Conservation (phyloP, 2,113 vertebrate genomes). For the Mugil cephalus region DNA sequence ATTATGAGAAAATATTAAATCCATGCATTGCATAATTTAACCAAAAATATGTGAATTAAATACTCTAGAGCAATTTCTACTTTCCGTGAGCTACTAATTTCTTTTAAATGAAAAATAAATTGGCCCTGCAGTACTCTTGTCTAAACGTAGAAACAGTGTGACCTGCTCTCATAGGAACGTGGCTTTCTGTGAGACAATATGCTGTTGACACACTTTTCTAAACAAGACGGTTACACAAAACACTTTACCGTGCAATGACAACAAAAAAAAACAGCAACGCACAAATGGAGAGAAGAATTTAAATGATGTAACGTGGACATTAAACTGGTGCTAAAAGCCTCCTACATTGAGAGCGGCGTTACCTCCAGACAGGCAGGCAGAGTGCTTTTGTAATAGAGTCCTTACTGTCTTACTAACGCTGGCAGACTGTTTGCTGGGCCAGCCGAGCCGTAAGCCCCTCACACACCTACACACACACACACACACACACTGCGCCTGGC, state of each 20-base stretch:
- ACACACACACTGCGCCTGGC: slow-evolving; percentile 24
- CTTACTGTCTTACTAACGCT: slow-evolving; percentile 43
- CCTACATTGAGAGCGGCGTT: background rate
- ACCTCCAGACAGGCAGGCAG: slow-evolving; percentile 25
- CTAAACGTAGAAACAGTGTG: slow-evolving; percentile 9
- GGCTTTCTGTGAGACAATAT: slow-evolving; percentile 20
- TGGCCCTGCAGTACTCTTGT: background rate
- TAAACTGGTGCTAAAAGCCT: slow-evolving; percentile 21
- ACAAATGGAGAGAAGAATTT: slow-evolving; percentile 27
- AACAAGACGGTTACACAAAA: background rate
- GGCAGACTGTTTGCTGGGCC: slow-evolving; percentile 35
- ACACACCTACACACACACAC: slow-evolving; percentile 4
- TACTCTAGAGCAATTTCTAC: too few species aligned
- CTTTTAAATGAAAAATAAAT: background rate
- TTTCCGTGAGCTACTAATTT: too few species aligned
- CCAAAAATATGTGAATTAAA: too few species aligned
- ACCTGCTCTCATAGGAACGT: too few species aligned
- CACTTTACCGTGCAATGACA: too few species aligned
- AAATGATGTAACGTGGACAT: slow-evolving; percentile 29
- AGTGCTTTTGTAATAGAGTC: slow-evolving; percentile 39
- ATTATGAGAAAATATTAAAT: too few species aligned
- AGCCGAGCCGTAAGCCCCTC: slow-evolving; percentile 5
- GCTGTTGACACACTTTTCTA: slow-evolving; percentile 10
- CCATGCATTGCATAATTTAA: too few species aligned
- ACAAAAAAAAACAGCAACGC: slow-evolving; percentile 21